phyloP scores from a whole-genome alignment of 2,113 vertebrate species.

The Oenanthe melanoleuca region DNA sequence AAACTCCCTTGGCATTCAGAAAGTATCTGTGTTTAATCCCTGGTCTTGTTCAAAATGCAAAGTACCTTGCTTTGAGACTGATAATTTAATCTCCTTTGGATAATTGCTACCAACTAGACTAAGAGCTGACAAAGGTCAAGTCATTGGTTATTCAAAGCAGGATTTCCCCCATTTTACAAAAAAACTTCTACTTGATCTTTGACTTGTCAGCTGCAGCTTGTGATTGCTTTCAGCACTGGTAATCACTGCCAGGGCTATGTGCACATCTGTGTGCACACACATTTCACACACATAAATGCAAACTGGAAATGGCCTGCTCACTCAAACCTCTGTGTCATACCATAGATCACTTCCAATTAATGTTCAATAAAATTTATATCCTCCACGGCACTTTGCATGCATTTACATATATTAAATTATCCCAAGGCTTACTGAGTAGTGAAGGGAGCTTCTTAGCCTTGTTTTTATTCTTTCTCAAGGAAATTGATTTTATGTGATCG shows the following conservation, averaged over 20 bases:
- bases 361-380: background rate
- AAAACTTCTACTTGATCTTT: slow-evolving; percentile 21
- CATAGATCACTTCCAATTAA: background rate
- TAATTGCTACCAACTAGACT: slow-evolving; percentile 16
- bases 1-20: background rate
- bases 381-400: background rate
- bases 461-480: background rate
- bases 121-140: slow-evolving; percentile 25
- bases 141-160: slow-evolving; percentile 15
- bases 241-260: background rate
- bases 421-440: background rate
- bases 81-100: slow-evolving; percentile 24
- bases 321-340: background rate
- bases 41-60: background rate
- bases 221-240: background rate
- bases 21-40: slow-evolving; percentile 1
- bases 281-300: background rate
- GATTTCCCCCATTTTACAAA: slow-evolving; percentile 14
- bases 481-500: background rate
- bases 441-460: background rate
- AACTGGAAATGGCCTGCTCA: background rate
- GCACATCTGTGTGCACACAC: rapidly evolving
- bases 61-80: background rate
- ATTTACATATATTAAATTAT: background rate
- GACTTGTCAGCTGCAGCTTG: background rate